These are phyloP conservation scores for Gryllus longicercus DNA, from an alignment of 2,888 invertebrate genomes.

Conservation along the genomic window DNA sequence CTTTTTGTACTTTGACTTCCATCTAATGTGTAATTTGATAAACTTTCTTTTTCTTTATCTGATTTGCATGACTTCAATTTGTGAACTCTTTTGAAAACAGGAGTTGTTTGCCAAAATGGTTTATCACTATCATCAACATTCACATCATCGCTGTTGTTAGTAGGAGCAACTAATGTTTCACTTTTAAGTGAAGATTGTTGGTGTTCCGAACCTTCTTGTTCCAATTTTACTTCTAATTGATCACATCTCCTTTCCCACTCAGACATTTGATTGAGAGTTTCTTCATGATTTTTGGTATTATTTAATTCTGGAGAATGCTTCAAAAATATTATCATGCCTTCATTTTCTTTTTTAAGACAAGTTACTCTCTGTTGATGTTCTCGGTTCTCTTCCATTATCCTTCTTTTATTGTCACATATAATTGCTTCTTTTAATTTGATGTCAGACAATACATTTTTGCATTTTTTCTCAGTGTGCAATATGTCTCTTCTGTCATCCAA, in stretches of 20 bases:
- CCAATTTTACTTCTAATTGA: conserved; percentile 25
- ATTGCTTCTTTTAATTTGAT: neutral
- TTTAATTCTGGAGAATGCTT: too few species aligned
- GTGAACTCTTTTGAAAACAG: conserved; percentile 53
- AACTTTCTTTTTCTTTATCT: neutral
- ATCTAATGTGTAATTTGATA: too few species aligned
- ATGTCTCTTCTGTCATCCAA: conserved; percentile 51
- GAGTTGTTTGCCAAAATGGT: conserved; percentile 69
- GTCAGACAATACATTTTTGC: conserved; percentile 39
- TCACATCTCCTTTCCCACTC: conserved; percentile 22
- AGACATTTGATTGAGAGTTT: conserved; percentile 27
- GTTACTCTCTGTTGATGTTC: conserved; percentile 53
- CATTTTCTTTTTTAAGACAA: conserved; percentile 51
- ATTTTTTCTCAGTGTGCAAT: conserved; percentile 38
- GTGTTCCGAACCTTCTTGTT: neutral
- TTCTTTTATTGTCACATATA: neutral
- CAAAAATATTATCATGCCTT: neutral
- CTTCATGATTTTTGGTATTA: too few species aligned
- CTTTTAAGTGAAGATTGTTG: neutral
- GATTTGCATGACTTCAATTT: conserved; percentile 41
- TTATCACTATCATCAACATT: conserved; percentile 47
- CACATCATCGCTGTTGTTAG: conserved; percentile 46
- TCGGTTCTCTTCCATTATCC: conserved; percentile 40
- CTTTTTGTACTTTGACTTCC: too few species aligned
- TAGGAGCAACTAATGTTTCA: too few species aligned